Evolutionary conservation across 2,113 vertebrate genomes (phyloP), one percentile per base, ranked within the genome.

Genomic region (Numenius arquata): DNA sequence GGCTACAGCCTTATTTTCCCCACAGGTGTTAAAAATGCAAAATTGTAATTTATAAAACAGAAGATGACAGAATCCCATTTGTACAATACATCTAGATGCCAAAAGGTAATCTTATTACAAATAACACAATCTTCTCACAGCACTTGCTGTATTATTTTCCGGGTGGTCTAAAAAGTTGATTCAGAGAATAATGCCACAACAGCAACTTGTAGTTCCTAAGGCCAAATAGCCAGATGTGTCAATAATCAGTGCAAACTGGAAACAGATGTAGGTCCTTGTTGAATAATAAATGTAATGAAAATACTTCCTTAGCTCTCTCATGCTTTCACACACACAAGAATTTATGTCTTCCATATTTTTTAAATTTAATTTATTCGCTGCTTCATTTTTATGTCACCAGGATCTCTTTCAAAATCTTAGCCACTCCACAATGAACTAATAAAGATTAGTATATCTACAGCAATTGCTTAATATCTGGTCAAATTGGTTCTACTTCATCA

Each of bases 141-240:
- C 96, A 97, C 95, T 90, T 97, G 93, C 96, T 97, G 97, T 96
- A 96, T 94, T 97, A 98, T 97, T 98, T 98, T 97, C 97, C 93
- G 98, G 98, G 98, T 98, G 98, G 98, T 98, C 98, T 98, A 81
- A 97, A 96, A 96, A 98, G 98, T 96, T 97, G 98, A 98, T 98
- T 98, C 97, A 97, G 97, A 98, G 98, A 98, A 98, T 98, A 98
- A 98, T 97, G 97, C 98, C 98, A 97, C 97, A 98, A 97, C 97
- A 98, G 98, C 98, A 98, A 98, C 97, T 98, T 97, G 96, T 90
- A 97, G 96, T 96, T 98, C 97, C 97, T 96, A 95, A 97, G 97
- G 98, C 98, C 98, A 98, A 98, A 98, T 92, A 97, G 90, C 98
- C 98, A 98, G 98, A 99, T 98, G 98, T 98, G 98, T 98, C 98